Evolutionary conservation across 1,140 invertebrate genomes (phyloP).

Genomic region (Galleria mellonella): DNA sequence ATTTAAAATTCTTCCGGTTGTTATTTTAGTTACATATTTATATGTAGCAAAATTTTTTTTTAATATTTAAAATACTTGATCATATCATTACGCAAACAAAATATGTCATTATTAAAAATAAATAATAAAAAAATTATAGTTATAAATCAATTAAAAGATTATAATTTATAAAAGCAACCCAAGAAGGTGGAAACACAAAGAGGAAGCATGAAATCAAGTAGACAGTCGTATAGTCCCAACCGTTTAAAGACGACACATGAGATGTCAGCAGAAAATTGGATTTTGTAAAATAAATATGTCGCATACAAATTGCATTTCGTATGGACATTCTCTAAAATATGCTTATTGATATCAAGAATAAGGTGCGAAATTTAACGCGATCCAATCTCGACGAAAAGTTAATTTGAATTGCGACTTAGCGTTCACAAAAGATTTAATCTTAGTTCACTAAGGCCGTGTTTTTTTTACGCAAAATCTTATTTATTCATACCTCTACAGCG

Average conservation of each 20-base stretch:
- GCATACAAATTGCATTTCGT: slow-evolving; percentile 46
- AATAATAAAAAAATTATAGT: too few species aligned
- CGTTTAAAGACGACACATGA: slow-evolving; percentile 71
- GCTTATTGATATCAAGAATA: slow-evolving; percentile 11
- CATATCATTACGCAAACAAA: too few species aligned
- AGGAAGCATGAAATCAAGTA: slow-evolving; percentile 61
- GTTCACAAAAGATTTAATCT: slow-evolving; percentile 63
- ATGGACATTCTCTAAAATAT: slow-evolving; percentile 13
- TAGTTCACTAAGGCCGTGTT: slow-evolving; percentile 38
- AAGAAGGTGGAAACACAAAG: slow-evolving; percentile 24
- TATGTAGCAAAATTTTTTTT: too few species aligned
- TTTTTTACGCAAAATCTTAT: slow-evolving; percentile 39
- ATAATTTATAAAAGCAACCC: slow-evolving; percentile 16
- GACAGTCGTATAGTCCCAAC: slow-evolving; percentile 57
- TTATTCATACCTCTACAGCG: slow-evolving; percentile 29
- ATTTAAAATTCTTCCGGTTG: too few species aligned
- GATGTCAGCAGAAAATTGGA: slow-evolving; percentile 73
- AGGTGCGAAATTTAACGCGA: slow-evolving; percentile 11
- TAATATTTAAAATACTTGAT: too few species aligned
- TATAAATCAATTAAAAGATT: too few species aligned
- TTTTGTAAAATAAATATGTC: slow-evolving; percentile 73
- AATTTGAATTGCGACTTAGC: slow-evolving; percentile 59
- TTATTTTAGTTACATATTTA: too few species aligned
- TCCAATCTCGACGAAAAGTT: slow-evolving; percentile 41
- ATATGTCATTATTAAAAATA: too few species aligned